Evolutionary conservation across 2,888 invertebrate species (phyloP).

Genomic region (Pammene fasciana): DNA sequence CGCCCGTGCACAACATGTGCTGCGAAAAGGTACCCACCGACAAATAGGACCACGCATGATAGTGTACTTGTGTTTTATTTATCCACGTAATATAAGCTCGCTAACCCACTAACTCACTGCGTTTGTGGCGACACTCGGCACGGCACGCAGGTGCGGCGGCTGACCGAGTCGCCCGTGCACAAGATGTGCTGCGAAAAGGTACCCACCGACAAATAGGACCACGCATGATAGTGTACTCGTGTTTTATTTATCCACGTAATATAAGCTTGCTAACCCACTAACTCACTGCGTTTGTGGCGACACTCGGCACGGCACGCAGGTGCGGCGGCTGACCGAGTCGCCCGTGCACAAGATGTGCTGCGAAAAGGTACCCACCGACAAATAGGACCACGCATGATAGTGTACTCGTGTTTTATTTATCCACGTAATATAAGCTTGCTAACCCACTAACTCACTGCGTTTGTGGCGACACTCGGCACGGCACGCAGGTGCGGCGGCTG

Average conservation of each 20-base stretch:
- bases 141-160: conserved; percentile 67
- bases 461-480: conserved; percentile 48
- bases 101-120: conserved; percentile 12
- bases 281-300: conserved; percentile 21
- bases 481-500: conserved; percentile 67
- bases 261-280: conserved; percentile 5
- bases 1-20: conserved; percentile 82
- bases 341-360: conserved; percentile 83
- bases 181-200: conserved; percentile 85
- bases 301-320: conserved; percentile 64
- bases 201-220: conserved; percentile 57
- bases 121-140: conserved; percentile 47
- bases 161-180: conserved; percentile 73
- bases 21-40: conserved; percentile 81
- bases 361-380: conserved; percentile 83
- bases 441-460: conserved; percentile 16
- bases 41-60: background rate
- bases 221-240: background rate
- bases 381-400: background rate
- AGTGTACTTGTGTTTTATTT: background rate
- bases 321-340: conserved; percentile 65
- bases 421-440: background rate
- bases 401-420: background rate
- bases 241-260: background rate
- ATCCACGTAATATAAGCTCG: background rate